Percentiles rank a stretch among this genome's conserved stretches.
phyloP scores from a whole-genome alignment of 2,888 invertebrate genomes.

The Sepioteuthis lessoniana region DNA sequence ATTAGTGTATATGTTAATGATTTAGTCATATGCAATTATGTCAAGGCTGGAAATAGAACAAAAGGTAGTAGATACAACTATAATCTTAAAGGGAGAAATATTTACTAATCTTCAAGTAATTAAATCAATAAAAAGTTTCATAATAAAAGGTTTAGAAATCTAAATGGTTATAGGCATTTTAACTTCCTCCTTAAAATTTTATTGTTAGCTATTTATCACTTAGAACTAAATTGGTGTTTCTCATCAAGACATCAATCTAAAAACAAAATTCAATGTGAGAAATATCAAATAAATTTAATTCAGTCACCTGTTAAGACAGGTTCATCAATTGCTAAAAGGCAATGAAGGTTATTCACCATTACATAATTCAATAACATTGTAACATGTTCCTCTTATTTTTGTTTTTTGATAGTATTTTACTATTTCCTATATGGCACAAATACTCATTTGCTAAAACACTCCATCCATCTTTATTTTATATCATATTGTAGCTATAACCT shows the following conservation, averaged over 20 bases:
- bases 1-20: neutral
- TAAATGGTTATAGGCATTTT: neutral
- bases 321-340: neutral
- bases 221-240: neutral
- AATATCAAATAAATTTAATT: neutral
- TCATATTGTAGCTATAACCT: neutral
- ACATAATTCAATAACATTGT: neutral
- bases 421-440: neutral
- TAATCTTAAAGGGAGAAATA: neutral
- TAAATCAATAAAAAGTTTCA: neutral
- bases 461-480: neutral
- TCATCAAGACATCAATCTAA: neutral
- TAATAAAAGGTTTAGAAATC: neutral
- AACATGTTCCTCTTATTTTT: neutral
- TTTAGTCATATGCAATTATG: neutral
- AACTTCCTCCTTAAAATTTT: neutral
- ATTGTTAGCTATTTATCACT: neutral
- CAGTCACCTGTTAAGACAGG: too few relatives aligned
- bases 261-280: neutral
- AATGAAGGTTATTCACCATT: neutral
- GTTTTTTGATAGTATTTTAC: neutral
- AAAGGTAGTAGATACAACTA: neutral
- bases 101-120: neutral
- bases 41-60: neutral
- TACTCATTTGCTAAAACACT: neutral